A percentile compares a stretch with the other conserved stretches of the same genome.
Evolutionary conservation across 1,140 invertebrate genomes (phyloP).

Genomic region (Pemphigus obesinymphae): DNA sequence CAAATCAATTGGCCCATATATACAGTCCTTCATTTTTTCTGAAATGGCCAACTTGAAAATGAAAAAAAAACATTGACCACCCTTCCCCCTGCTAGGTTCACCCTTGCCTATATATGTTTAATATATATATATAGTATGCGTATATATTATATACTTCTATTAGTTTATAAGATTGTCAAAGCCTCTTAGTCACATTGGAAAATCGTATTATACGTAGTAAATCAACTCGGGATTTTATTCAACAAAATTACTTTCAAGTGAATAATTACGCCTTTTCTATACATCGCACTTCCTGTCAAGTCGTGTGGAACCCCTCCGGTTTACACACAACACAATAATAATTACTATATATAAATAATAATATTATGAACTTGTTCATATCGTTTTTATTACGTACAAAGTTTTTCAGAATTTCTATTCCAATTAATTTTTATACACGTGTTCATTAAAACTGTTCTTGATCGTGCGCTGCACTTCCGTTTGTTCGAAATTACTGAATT

Average conservation of each 20-base stretch:
- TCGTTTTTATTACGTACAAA: not conserved
- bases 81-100: no score
- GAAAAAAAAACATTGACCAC: no score
- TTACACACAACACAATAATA: not conserved
- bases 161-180: not conserved
- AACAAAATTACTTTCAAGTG: slow-evolving; percentile 23
- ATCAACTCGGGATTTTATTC: slow-evolving; percentile 19
- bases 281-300: not conserved
- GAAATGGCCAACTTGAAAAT: no score
- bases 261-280: slow-evolving; percentile 13
- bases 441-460: slow-evolving; percentile 11
- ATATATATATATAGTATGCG: not conserved
- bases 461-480: slow-evolving; percentile 4
- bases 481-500: slow-evolving; percentile 19
- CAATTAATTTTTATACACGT: slow-evolving; percentile 4
- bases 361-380: not conserved
- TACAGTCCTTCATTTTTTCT: no score
- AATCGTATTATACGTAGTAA: not conserved
- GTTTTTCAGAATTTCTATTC: not conserved
- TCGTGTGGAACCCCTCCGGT: not conserved
- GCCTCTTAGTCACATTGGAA: not conserved
- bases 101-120: not conserved
- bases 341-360: no score
- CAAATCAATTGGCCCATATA: no score
- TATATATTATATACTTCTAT: not conserved